These are phyloP conservation scores for Colius striatus DNA, from an alignment of 2,113 vertebrate genomes.

Conservation along the genomic window DNA sequence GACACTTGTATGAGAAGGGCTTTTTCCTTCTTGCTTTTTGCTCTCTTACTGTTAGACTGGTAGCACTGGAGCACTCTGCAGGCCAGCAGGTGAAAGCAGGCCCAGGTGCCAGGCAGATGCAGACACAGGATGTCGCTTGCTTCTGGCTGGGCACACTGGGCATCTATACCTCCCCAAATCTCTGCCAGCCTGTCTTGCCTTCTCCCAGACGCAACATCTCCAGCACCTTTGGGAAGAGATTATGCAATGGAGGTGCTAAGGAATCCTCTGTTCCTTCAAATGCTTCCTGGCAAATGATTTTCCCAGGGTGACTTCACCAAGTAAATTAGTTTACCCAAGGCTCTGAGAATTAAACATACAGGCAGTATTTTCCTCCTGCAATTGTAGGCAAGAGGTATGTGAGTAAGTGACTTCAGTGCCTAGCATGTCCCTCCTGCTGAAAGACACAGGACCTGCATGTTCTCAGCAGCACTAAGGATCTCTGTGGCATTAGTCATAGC, in stretches of 20 bases:
- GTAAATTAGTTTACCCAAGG: not conserved
- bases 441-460: not conserved
- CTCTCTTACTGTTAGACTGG: not conserved
- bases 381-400: not conserved
- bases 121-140: not conserved
- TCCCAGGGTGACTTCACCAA: not conserved
- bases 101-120: fast-evolving
- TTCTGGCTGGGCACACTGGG: not conserved
- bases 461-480: not conserved
- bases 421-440: not conserved
- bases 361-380: not conserved
- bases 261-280: not conserved
- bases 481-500: not conserved
- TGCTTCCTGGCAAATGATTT: not conserved
- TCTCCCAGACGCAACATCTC: not conserved
- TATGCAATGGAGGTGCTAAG: not conserved
- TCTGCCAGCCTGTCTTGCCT: not conserved
- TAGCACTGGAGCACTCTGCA: not conserved
- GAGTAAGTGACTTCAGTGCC: not conserved
- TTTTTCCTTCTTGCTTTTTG: not conserved
- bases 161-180: not conserved
- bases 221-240: not conserved
- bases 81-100: not conserved
- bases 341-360: not conserved
- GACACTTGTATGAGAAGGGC: not conserved